Evolutionary conservation across 2,888 invertebrate species (phyloP), one percentile per base, ranked within the genome.

Genomic region (Stratiomys singularior): DNA sequence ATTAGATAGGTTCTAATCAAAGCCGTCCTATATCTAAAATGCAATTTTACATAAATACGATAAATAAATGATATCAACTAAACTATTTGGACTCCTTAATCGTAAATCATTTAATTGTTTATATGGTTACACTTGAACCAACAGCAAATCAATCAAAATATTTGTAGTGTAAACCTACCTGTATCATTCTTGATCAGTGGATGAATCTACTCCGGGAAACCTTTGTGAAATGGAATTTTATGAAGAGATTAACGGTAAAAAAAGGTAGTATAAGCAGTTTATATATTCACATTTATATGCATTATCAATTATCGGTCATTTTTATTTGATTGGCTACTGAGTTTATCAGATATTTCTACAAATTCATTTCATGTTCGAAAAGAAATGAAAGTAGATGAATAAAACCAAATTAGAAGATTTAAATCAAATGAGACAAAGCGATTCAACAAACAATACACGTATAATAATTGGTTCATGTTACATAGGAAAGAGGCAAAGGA

Each of bases 131-230:
- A n/a, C 30, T 60, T 30, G 25, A 74, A 58, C 58, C 74, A 56
- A 56, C 56, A 72, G 56, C 72, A 52, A 56, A 72, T 72, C 58
- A 74, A 58, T 23, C 66, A 77, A 77, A 76, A 56, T 37, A 72
- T 72, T 60, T 9, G n/a, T n/a, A 37, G 52, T 60, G 52, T 66
- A 27, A 78, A 80, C 80, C 80, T 80, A 78, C 82, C 80, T 82
- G 80, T 80, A 78, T 81, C 80, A 78, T 76, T 80, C 78, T 83
- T 84, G 85, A 86, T 86, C 86, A 86, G 86, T 86, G 86, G 86
- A 85, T 85, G 86, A 84, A 86, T 84, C 86, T 86, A 84, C 85
- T 86, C 86, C 86, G 86, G 86, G 85, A 86, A 84, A 86, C 86
- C 86, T 86, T 86, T 85, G 81, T 30, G n/a, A 28, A 28, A 37